Evolutionary conservation across 2,797 vertebrate genomes (phyloP), one percentile per base, ranked within the genome.

Genomic region (Hipposideros larvatus): DNA sequence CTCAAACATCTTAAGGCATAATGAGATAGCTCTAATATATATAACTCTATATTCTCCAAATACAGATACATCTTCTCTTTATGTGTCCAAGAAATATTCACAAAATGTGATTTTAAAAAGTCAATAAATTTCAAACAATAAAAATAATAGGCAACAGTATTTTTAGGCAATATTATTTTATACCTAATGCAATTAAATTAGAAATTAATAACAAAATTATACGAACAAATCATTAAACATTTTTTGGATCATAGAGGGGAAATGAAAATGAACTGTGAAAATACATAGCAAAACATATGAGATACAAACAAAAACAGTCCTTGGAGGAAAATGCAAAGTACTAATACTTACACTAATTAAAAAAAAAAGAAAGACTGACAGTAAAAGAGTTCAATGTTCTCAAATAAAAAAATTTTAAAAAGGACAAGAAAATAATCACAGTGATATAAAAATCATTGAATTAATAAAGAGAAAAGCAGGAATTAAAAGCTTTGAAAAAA

Each of bases 311-410:
- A 89, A 92, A 92, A 24, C 51, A 65, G 46, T 63, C 14, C 28
- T 88, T 89, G 37, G 37, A 26, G 18, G 14, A 71, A 89, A 96
- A 88, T 34, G 28, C 48, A 79, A 96, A 94, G 55, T 43, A 22
- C 1, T 91, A 84, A 87, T 46, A 46, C 21, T 66, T 55, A 51
- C 8, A 80, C 57, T 93, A 87, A 74, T 87, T 80, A 37, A 37
- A 37, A 37, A 37, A 15, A 83, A 90, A 66, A 65, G 13, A 0
- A 74, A 74, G 41, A 75, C 28, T 73, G 41, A 80, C 8, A 51
- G 6, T 41, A 74, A 96, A 91, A 89, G 0, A 80, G 48, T 24
- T 78, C 46, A 79, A 43, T 43, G 15, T 79, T 51, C 55, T 51
- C 48, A 85, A 83, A 83, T 78, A 1, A 43, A 78, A 15, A 83